phyloP scores from a whole-genome alignment of 2,888 invertebrate genomes.

The Dromius quadrimaculatus region DNA sequence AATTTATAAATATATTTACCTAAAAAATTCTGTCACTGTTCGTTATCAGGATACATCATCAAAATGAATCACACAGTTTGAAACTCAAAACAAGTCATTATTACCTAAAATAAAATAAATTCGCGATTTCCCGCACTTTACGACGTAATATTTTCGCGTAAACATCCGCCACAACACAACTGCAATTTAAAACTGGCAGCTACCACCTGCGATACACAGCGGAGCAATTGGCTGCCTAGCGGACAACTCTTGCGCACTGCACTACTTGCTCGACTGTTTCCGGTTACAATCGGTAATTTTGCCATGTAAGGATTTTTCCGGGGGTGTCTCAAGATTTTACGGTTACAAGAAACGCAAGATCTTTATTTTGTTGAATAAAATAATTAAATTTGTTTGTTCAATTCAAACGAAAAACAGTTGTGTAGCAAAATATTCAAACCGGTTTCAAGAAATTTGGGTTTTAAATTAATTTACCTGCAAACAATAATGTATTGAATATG shows the following conservation, averaged over 20 bases:
- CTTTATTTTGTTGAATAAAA: conserved; percentile 34
- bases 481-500: too few species aligned
- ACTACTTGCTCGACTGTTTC: conserved; percentile 37
- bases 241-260: conserved; percentile 41
- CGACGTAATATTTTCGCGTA: conserved; percentile 4
- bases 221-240: not conserved
- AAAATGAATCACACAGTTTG: not conserved
- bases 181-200: not conserved
- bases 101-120: not conserved
- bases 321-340: conserved; percentile 22
- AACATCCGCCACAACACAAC: not conserved
- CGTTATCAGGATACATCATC: not conserved
- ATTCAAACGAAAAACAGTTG: conserved; percentile 1
- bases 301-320: conserved; percentile 45
- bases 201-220: not conserved
- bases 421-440: too few species aligned
- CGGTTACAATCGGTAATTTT: conserved; percentile 46
- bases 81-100: not conserved
- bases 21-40: not conserved
- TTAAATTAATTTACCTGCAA: not conserved
- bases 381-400: conserved; percentile 6
- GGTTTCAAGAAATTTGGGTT: not conserved
- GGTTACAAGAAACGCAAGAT: conserved; percentile 3
- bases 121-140: conserved; percentile 1
- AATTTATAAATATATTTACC: not conserved